Percentiles rank a stretch among this genome's conserved stretches.
Conservation (phyloP, 2,797 vertebrate genomes). For the Kryptolebias ocellatus region DNA sequence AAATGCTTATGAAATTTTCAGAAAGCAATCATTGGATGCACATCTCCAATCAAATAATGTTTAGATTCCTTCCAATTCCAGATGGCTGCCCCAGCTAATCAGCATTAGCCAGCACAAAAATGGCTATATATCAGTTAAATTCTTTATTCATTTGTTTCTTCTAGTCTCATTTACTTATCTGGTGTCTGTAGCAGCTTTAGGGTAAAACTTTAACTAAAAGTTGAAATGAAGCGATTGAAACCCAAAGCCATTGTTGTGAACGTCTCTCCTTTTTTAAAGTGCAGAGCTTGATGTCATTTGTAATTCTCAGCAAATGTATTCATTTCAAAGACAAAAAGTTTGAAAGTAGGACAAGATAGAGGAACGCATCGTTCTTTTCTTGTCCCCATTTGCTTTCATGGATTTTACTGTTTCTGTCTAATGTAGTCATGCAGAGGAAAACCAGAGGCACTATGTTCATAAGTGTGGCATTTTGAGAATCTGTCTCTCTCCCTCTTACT, state of each 20-base stretch:
- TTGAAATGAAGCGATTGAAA: not conserved
- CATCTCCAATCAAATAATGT: too few species aligned
- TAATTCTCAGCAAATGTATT: slow-evolving; percentile 6
- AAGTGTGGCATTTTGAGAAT: slow-evolving; percentile 34
- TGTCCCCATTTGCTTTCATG: not conserved
- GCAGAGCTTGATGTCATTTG: not conserved
- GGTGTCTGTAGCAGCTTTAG: not conserved
- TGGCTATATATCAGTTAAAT: too few species aligned
- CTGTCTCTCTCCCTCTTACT: slow-evolving; percentile 22
- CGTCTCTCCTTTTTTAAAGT: not conserved
- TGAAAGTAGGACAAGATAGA: slow-evolving; percentile 3
- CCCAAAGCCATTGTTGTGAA: slow-evolving; percentile 4
- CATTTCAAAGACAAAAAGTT: not conserved
- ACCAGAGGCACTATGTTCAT: slow-evolving; percentile 24
- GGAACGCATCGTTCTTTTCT: not conserved
- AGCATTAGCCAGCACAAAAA: too few species aligned
- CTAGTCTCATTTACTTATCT: not conserved
- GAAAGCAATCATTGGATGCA: too few species aligned
- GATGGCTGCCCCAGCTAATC: too few species aligned
- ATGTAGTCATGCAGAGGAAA: slow-evolving; percentile 18
- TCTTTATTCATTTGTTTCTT: not conserved
- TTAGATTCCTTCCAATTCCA: too few species aligned
- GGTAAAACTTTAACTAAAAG: not conserved
- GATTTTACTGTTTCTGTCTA: not conserved
- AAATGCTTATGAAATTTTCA: too few species aligned